Evolutionary conservation across 2,113 vertebrate species (phyloP).

Genomic region (Platysternon megacephalum): DNA sequence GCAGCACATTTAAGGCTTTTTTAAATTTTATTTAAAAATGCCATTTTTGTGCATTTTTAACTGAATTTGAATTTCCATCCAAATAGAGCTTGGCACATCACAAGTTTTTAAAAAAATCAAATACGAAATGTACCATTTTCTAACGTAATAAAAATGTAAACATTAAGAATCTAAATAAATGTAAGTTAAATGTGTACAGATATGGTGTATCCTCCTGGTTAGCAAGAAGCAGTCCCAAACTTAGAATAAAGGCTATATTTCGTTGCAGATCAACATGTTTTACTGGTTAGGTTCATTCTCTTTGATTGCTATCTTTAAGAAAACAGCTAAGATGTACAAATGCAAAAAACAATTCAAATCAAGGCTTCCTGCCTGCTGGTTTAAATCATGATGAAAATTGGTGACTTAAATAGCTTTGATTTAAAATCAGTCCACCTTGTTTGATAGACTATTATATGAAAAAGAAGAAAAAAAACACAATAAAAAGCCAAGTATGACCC

Average conservation of each 20-base stretch:
- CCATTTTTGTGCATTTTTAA: background rate
- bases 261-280: background rate
- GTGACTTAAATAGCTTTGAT: background rate
- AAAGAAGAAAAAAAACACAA: background rate
- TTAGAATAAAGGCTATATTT: background rate
- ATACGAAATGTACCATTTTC: background rate
- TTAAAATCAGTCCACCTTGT: background rate
- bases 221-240: background rate
- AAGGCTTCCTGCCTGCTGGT: background rate
- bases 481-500: fast-evolving
- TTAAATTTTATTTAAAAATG: background rate
- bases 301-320: background rate
- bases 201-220: background rate
- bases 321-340: background rate
- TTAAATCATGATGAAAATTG: background rate
- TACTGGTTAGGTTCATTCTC: background rate
- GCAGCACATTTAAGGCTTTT: background rate
- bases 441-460: background rate
- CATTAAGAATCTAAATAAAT: background rate
- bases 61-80: background rate
- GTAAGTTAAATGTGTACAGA: background rate
- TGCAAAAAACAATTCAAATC: background rate
- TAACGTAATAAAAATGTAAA: background rate
- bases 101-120: background rate
- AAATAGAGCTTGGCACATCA: background rate